Evolutionary conservation across 1,140 invertebrate genomes (phyloP).

Genomic region (Polypedilum pembai): DNA sequence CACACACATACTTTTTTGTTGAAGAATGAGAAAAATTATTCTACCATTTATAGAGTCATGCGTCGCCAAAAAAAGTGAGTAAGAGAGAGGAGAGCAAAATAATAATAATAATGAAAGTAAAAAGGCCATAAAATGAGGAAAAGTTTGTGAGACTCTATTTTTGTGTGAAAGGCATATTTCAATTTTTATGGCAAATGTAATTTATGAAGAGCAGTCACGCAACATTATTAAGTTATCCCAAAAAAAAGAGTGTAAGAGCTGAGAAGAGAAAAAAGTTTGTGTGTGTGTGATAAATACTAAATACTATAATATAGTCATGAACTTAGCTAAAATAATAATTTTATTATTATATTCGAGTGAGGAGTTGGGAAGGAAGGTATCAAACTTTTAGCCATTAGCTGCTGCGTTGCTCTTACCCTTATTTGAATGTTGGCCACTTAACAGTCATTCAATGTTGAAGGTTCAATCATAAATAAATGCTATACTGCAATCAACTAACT

Average conservation of each 20-base stretch:
- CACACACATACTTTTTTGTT: too few relatives aligned
- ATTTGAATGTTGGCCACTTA: too few relatives aligned
- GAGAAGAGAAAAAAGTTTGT: background rate
- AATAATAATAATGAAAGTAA: background rate
- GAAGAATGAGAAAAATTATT: too few relatives aligned
- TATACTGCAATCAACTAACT: too few relatives aligned
- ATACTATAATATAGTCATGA: too few relatives aligned
- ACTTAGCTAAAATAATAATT: too few relatives aligned
- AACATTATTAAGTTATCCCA: constrained; percentile 23
- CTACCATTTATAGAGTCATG: background rate
- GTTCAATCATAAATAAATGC: too few relatives aligned
- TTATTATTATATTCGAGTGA: too few relatives aligned
- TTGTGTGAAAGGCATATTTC: constrained; percentile 18
- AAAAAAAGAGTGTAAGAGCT: background rate
- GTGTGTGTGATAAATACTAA: background rate
- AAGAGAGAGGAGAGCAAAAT: background rate
- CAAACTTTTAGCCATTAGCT: too few relatives aligned
- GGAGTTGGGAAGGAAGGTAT: too few relatives aligned
- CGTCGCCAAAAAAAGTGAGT: background rate
- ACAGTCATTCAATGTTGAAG: too few relatives aligned
- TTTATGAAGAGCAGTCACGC: constrained; percentile 15
- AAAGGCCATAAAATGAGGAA: background rate
- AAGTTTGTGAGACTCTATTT: background rate
- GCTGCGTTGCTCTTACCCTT: too few relatives aligned
- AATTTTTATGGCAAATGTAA: constrained; percentile 13